Conservation (phyloP, 2,888 invertebrate genomes). For the Allolobophora icterica region DNA sequence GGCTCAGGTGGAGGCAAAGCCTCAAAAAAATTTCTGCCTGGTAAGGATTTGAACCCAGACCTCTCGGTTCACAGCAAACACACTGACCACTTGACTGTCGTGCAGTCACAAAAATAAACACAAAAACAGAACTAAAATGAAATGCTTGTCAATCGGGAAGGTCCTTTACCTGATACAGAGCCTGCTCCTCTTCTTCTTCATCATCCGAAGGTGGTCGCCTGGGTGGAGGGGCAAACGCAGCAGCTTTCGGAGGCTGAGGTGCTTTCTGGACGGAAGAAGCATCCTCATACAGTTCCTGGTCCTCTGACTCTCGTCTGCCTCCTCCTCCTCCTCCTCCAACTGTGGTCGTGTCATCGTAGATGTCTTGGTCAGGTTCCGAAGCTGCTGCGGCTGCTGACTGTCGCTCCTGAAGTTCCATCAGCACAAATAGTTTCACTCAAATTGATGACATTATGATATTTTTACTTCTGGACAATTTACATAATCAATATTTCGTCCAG, state of each 20-base stretch:
- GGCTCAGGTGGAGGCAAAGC: too few relatives aligned
- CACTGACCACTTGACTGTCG: too few relatives aligned
- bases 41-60: too few relatives aligned
- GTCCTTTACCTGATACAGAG: slow-evolving; percentile 21
- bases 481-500: too few relatives aligned
- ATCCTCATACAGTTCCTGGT: slow-evolving; percentile 33
- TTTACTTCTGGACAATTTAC: too few relatives aligned
- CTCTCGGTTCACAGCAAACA: too few relatives aligned
- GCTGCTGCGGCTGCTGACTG: background rate
- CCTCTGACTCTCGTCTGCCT: background rate
- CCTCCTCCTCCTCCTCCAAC: background rate
- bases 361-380: slow-evolving; percentile 25
- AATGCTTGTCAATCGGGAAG: too few relatives aligned
- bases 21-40: too few relatives aligned
- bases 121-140: too few relatives aligned
- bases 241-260: background rate
- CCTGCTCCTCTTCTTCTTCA: slow-evolving; percentile 36
- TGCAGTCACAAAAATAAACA: too few relatives aligned
- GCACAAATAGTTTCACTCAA: background rate
- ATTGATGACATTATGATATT: background rate
- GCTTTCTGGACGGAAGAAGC: background rate
- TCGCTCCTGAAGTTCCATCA: background rate
- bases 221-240: background rate
- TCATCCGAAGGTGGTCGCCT: background rate
- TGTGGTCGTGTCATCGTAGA: slow-evolving; percentile 34